Evolutionary conservation across 2,797 vertebrate species (phyloP).

Genomic region (Phalanger gymnotis): DNA sequence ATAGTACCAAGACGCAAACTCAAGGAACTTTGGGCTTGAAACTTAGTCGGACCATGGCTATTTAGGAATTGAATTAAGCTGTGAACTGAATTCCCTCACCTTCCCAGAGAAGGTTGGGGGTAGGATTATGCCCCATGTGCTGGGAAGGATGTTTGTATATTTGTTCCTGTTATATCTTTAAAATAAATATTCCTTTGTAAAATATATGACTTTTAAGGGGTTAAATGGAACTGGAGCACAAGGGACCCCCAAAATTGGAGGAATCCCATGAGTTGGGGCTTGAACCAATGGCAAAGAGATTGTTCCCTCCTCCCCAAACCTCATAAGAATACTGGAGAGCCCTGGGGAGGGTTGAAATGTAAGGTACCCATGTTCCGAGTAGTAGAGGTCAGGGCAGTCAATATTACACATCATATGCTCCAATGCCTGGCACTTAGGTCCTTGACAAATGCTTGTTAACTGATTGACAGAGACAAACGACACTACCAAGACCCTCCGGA

Average conservation of each 20-base stretch:
- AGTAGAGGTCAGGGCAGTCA: too few species aligned
- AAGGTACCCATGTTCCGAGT: too few species aligned
- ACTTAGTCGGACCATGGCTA: background rate
- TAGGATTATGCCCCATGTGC: background rate
- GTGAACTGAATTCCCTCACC: background rate
- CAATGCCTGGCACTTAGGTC: too few species aligned
- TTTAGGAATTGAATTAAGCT: background rate
- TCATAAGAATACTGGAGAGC: too few species aligned
- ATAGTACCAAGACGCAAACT: background rate
- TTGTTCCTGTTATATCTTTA: background rate
- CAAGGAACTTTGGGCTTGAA: background rate
- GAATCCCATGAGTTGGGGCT: too few species aligned
- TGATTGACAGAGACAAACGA: background rate
- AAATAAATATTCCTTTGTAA: background rate
- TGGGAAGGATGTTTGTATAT: background rate
- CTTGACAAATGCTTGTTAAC: background rate
- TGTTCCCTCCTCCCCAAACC: too few species aligned
- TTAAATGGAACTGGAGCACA: background rate
- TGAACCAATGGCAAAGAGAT: too few species aligned
- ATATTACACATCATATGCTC: background rate
- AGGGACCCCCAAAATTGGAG: too few species aligned
- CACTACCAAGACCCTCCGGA: background rate
- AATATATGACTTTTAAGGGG: background rate
- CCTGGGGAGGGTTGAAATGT: too few species aligned
- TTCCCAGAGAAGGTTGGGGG: background rate